phyloP scores from a whole-genome alignment of 2,113 vertebrate species.

The Mungos mungo region DNA sequence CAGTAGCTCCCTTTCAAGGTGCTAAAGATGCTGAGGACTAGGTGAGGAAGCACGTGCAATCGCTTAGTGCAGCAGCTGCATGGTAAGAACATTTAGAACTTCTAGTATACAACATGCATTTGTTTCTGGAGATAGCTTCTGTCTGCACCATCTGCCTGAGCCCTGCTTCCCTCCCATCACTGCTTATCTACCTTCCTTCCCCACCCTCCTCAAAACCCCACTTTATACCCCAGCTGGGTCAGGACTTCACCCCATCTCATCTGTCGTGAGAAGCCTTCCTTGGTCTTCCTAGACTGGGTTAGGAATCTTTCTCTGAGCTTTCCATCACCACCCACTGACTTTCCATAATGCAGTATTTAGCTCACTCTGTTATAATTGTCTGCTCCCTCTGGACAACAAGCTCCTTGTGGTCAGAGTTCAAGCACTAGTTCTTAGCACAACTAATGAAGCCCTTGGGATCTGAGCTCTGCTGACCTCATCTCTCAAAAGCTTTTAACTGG shows the following conservation, averaged over 20 bases:
- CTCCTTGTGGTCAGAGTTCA: background rate
- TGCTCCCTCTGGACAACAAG: background rate
- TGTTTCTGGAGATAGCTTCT: background rate
- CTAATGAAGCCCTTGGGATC: background rate
- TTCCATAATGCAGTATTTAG: background rate
- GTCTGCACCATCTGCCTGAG: background rate
- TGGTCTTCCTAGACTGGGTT: background rate
- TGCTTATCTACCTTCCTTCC: background rate
- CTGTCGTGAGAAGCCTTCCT: background rate
- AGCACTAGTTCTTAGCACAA: background rate
- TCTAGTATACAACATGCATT: background rate
- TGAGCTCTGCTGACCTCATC: background rate
- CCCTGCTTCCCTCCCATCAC: background rate
- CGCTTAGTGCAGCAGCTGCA: background rate
- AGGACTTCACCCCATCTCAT: background rate
- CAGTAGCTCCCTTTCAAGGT: background rate
- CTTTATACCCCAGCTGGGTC: rapidly evolving
- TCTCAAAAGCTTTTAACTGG: background rate
- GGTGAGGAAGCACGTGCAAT: background rate
- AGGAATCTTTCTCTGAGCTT: background rate
- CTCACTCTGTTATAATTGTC: background rate
- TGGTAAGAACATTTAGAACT: background rate
- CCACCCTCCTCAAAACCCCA: background rate
- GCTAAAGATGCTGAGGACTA: background rate
- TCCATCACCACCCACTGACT: background rate